Evolutionary conservation across 2,113 vertebrate species (phyloP).

Genomic region (Oreotrochilus melanogaster): DNA sequence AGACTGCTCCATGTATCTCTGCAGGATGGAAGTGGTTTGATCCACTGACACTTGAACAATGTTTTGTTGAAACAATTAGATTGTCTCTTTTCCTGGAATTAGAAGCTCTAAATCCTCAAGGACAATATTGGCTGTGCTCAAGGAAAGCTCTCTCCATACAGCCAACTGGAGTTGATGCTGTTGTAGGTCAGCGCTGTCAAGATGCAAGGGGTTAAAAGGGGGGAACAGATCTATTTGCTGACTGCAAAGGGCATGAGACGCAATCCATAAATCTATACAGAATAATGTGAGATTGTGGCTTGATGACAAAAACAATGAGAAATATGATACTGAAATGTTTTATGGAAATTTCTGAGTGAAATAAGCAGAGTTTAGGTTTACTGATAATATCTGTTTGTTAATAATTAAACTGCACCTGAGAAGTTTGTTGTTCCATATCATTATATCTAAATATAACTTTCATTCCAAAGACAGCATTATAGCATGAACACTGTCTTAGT

Average conservation of each 20-base stretch:
- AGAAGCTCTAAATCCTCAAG: neutral
- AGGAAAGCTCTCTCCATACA: neutral
- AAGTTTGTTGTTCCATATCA: neutral
- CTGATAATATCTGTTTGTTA: neutral
- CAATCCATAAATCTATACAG: neutral
- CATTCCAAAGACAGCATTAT: neutral
- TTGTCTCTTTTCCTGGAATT: neutral
- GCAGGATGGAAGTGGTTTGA: neutral
- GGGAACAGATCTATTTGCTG: neutral
- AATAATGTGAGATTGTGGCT: neutral
- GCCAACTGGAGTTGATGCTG: neutral
- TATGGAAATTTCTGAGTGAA: neutral
- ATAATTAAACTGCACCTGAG: neutral
- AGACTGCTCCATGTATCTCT: neutral
- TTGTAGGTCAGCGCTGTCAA: neutral
- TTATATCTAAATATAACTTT: neutral
- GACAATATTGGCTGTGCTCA: neutral
- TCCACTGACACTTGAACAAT: neutral
- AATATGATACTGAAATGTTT: neutral
- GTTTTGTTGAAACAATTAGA: neutral
- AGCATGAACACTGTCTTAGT: neutral
- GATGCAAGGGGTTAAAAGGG: neutral
- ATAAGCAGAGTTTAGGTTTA: neutral
- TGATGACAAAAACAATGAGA: neutral
- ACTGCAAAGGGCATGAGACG: neutral